Evolutionary conservation across 1,140 invertebrate genomes (phyloP), one percentile per base, ranked within the genome.

Genomic region (Meteorus sp.): DNA sequence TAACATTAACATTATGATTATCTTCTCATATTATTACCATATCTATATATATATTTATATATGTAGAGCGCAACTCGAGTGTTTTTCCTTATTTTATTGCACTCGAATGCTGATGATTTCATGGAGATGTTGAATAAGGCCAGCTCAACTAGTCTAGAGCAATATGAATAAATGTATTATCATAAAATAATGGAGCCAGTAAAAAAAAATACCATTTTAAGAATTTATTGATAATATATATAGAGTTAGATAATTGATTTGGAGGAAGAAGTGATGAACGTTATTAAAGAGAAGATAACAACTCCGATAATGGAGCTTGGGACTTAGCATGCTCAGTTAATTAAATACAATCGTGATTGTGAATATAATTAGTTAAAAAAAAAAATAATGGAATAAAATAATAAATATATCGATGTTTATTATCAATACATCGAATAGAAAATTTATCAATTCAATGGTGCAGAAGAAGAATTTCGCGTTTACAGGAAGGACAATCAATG

Each of bases 311-410:
- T 67, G 78, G 78, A 80, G 76, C 78, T 80, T 80, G 78, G 78
- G 78, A 79, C 78, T 80, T 80, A 79, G 78, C 78, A 80, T 78
- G 77, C 78, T 80, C 78, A 79, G 78, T 79, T 80, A 77, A 79
- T 77, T 71, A 71, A 75, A 77, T 71, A 72, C 60, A 76, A 77
- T 74, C 77, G 75, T 77, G 72, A 77, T 77, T 60, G 64, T 70
- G 56, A 69, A 52, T 44, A 39, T 60, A 52, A n/a, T 43, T 23
- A 48, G 17, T 39, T 19, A 60, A 55, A 59, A 64, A 55, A 45
- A 60, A 51, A 41, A 61, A 66, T 37, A 59, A 66, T 62, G 61
- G 59, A 41, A 60, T 66, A 33, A 3, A 55, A 25, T 25, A 15
- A 13, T 2, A 22, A 55, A 41, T 25, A 33, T 39, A 19, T 19